Conservation (phyloP, 2,113 vertebrate genomes). For the Tetrax tetrax region DNA sequence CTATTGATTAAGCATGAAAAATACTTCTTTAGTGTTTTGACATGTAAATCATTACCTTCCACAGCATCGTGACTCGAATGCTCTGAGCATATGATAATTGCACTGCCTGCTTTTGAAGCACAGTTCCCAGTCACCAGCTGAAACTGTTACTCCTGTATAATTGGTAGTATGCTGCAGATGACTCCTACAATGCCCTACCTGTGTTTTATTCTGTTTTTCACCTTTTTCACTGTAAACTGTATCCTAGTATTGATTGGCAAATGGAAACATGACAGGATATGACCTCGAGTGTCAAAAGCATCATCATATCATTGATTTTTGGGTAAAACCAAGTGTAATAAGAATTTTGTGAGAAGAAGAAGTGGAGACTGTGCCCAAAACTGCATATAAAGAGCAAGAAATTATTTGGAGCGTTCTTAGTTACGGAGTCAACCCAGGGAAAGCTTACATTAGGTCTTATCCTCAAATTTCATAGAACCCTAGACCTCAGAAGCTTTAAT, state of each 20-base stretch:
- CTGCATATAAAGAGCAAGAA: not conserved
- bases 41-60: not conserved
- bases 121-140: not conserved
- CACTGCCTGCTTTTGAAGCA: not conserved
- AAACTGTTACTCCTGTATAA: not conserved
- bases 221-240: not conserved
- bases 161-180: not conserved
- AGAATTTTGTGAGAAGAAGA: not conserved
- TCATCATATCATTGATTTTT: constrained; percentile 1
- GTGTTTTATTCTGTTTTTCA: not conserved
- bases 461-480: not conserved
- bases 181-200: not conserved
- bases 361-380: not conserved
- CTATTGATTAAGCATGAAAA: not conserved
- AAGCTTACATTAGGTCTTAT: not conserved
- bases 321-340: not conserved
- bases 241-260: not conserved
- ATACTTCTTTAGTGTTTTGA: not conserved
- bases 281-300: not conserved
- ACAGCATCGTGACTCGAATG: not conserved
- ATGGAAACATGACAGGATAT: constrained; percentile 6
- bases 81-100: not conserved
- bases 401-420: not conserved
- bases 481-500: not conserved
- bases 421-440: not conserved